Evolutionary conservation across 1,140 invertebrate species (phyloP), one percentile per base, ranked within the genome.

Genomic region (Bicyclus anynana): DNA sequence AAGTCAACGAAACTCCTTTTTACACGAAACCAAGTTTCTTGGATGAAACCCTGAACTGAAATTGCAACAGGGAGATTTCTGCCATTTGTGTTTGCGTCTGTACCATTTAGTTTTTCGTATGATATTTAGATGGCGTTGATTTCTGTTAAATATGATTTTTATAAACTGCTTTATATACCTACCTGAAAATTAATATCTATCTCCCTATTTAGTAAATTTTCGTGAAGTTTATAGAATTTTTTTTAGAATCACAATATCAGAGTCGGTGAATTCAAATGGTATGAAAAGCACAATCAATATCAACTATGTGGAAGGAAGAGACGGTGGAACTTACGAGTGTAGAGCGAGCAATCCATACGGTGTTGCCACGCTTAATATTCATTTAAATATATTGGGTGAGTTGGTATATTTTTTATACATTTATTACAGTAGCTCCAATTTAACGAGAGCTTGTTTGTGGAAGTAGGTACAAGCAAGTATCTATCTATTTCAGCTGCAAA

Each of bases 311-410:
- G 93, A 93, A 77, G 90, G 93, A 16, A 90, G 93, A 73, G 96
- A 97, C 77, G 95, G 95, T 0, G 95, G 95, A 0, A 91, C 92
- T 7, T 97, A 97, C 79, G 93, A 94, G 47, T 98, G 97, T 74
- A 91, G 92, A 6, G 95, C 95, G 0, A 93, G 94, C 64, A 98
- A 98, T 78, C 92, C 92, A 0, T 95, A 93, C 68, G 96, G 96
- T 0, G 92, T 93, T 16, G 95, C 95, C 56, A 93, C 94, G 55
- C 94, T 95, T 69, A 91, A 92, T 5, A 93, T 97, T 50, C 92
- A 94, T 78, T 86, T 98, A 1, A 91, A 93, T 29, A 95, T 97
- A 9, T 94, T 96, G 90, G 95, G 95, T 95, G 73, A 86, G 52
- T n/a, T n/a, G n/a, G n/a, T n/a, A n/a, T n/a, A n/a, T 62, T 53